A percentile compares a stretch with the other conserved stretches of the same genome.
Evolutionary conservation across 2,888 invertebrate species (phyloP).

Genomic region (Drosophila yooni): DNA sequence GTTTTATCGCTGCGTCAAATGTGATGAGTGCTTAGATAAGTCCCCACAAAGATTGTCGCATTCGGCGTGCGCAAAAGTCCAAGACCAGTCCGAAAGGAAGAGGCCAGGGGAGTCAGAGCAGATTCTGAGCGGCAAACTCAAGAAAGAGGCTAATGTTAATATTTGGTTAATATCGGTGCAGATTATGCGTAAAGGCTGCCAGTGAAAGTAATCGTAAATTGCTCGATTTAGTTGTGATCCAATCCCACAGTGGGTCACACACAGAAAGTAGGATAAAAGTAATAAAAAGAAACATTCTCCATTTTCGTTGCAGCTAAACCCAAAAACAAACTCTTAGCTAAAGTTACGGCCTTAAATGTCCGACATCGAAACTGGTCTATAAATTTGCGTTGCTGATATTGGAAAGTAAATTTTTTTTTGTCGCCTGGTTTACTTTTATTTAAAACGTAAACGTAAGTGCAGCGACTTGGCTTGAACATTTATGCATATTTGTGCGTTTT

Average conservation of each 20-base stretch:
- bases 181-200: constrained; percentile 19
- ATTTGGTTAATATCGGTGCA: constrained; percentile 33
- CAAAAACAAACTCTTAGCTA: constrained; percentile 6
- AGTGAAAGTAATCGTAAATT: constrained; percentile 42
- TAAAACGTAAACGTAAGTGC: constrained; percentile 41
- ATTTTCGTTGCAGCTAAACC: constrained; percentile 38
- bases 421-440: constrained; percentile 28
- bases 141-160: constrained; percentile 38
- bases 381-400: constrained; percentile 62
- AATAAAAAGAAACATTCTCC: constrained; percentile 3
- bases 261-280: neutral
- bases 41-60: constrained; percentile 60
- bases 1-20: constrained; percentile 72
- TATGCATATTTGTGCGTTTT: constrained; percentile 74
- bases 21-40: constrained; percentile 65
- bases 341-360: constrained; percentile 11
- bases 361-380: constrained; percentile 40
- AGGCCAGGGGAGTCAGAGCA: constrained; percentile 35
- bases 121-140: constrained; percentile 15
- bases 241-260: constrained; percentile 17
- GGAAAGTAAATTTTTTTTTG: constrained; percentile 56
- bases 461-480: constrained; percentile 35
- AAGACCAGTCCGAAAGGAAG: constrained; percentile 14
- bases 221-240: constrained; percentile 32
- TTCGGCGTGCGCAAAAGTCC: constrained; percentile 38